phyloP scores from a whole-genome alignment of 1,140 invertebrate species.

The Nephila pilipes region DNA sequence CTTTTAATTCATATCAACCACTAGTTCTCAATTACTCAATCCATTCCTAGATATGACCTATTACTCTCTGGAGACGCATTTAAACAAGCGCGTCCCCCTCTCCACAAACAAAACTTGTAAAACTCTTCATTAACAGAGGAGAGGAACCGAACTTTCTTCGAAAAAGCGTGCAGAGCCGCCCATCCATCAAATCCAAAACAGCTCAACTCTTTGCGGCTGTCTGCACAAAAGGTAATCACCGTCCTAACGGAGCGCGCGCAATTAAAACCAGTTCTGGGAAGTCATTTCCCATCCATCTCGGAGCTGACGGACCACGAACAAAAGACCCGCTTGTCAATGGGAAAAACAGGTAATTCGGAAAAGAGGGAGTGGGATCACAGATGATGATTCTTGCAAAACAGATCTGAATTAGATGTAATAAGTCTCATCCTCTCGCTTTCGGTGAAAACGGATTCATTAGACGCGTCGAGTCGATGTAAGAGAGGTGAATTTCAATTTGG shows the following conservation, averaged over 20 bases:
- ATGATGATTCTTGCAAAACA: too few species aligned
- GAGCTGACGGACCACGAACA: neutral
- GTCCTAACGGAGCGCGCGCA: neutral
- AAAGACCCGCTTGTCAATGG: neutral
- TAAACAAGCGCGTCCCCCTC: too few species aligned
- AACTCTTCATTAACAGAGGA: neutral
- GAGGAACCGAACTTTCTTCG: neutral
- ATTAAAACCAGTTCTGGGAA: slow-evolving; percentile 28
- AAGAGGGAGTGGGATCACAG: slow-evolving; percentile 16
- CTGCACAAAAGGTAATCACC: slow-evolving; percentile 26
- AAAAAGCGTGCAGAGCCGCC: neutral
- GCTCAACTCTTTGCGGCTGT: slow-evolving; percentile 6
- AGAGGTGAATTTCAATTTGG: neutral
- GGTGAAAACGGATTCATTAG: slow-evolving; percentile 20
- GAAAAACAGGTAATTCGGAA: slow-evolving; percentile 15
- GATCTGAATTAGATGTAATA: neutral
- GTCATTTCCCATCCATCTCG: slow-evolving; percentile 21
- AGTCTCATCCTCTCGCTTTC: neutral
- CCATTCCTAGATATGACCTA: too few species aligned
- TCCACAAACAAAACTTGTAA: neutral
- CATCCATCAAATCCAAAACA: slow-evolving; percentile 34
- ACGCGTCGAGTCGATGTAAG: neutral
- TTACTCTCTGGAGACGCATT: too few species aligned
- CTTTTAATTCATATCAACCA: too few species aligned
- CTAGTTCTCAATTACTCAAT: too few species aligned